These are phyloP conservation scores for Tenodera sinensis DNA, from an alignment of 2,888 invertebrate species.

Conservation along the genomic window DNA sequence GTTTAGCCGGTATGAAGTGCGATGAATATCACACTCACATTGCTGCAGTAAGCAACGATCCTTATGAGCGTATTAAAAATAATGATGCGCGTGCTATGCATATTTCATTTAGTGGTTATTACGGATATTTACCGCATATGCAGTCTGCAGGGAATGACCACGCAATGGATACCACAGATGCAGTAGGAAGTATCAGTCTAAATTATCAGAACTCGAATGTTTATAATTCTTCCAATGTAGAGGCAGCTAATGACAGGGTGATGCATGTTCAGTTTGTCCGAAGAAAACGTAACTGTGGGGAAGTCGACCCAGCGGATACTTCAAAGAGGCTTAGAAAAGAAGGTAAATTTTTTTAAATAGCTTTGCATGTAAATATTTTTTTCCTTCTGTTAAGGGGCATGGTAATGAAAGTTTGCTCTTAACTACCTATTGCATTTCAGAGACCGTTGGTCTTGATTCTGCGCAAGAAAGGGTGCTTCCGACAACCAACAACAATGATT, in stretches of 20 bases:
- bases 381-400: not conserved
- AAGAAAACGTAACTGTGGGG: slow-evolving; percentile 1
- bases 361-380: not conserved
- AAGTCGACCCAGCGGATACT: not conserved
- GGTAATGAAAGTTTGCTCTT: slow-evolving; percentile 1
- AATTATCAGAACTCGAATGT: not conserved
- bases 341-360: not conserved
- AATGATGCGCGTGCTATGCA: not conserved
- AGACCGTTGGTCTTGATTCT: not conserved
- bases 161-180: slow-evolving; percentile 14
- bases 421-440: not conserved
- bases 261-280: not conserved
- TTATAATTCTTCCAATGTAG: not conserved
- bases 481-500: slow-evolving; percentile 42
- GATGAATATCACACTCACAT: not conserved
- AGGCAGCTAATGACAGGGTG: not conserved
- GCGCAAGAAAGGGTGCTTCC: slow-evolving; percentile 7
- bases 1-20: not conserved
- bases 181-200: not conserved
- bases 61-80: not conserved
- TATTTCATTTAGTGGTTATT: slow-evolving; percentile 38
- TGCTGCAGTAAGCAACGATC: not conserved
- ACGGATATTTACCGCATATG: slow-evolving; percentile 38
- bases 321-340: not conserved
- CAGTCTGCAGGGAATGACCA: not conserved